Conservation (phyloP, 2,888 invertebrate species). For the Sphaeridia pumilis region DNA sequence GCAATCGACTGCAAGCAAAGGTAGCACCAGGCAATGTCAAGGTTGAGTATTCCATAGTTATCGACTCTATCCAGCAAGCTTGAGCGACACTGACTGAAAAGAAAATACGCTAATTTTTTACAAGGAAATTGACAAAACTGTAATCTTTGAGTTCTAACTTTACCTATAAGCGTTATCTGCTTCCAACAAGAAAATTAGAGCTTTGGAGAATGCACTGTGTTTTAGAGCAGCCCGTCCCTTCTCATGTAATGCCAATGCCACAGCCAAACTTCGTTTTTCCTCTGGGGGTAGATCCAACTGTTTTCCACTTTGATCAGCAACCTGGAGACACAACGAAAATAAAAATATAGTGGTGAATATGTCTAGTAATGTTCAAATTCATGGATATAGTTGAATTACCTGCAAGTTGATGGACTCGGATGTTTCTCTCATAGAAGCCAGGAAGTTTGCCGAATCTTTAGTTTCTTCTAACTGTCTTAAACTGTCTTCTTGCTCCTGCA, state of each 20-base stretch:
- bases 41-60: constrained; percentile 68
- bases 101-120: background rate
- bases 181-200: constrained; percentile 61
- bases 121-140: background rate
- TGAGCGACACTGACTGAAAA: constrained; percentile 54
- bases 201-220: constrained; percentile 53
- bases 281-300: constrained; percentile 56
- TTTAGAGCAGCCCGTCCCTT: constrained; percentile 59
- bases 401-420: background rate
- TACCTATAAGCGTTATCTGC: constrained; percentile 61
- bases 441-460: constrained; percentile 37
- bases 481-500: constrained; percentile 25
- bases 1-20: constrained; percentile 59
- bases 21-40: constrained; percentile 86
- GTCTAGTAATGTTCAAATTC: background rate
- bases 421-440: constrained; percentile 31
- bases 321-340: background rate
- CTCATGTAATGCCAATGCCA: constrained; percentile 69
- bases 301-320: constrained; percentile 42
- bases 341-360: background rate
- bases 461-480: constrained; percentile 34
- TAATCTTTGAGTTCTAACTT: constrained; percentile 9
- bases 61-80: constrained; percentile 58
- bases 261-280: constrained; percentile 56
- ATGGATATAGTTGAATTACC: background rate